Evolutionary conservation across 2,888 invertebrate genomes (phyloP).

Genomic region (Ptychoptera albimana): DNA sequence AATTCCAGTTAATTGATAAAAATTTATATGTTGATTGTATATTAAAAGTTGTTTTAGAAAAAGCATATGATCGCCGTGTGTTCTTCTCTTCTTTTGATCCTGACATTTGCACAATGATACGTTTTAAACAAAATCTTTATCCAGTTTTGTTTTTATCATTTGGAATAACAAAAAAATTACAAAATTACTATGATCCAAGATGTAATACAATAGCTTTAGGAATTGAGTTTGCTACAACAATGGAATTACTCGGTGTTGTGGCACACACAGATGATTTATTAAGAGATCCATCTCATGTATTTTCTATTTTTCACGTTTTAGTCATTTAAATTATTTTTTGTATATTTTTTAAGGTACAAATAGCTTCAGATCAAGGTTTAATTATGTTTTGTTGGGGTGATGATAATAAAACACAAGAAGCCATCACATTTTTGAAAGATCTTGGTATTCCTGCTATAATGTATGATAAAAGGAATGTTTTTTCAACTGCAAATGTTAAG

Average conservation of each 20-base stretch:
- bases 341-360: constrained; percentile 39
- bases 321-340: no score
- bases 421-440: constrained; percentile 86
- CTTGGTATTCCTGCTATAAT: no score
- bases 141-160: constrained; percentile 92
- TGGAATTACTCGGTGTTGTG: constrained; percentile 76
- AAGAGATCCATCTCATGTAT: constrained; percentile 61
- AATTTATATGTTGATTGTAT: constrained; percentile 83
- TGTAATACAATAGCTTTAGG: constrained; percentile 69
- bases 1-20: constrained; percentile 69
- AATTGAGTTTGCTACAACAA: constrained; percentile 63
- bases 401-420: constrained; percentile 77
- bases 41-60: constrained; percentile 64
- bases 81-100: constrained; percentile 94
- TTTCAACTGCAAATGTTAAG: no score
- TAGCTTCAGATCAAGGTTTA: constrained; percentile 64
- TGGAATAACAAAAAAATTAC: constrained; percentile 52
- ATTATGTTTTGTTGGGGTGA: constrained; percentile 97
- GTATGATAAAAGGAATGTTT: no score
- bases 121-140: constrained; percentile 90
- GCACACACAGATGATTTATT: constrained; percentile 86
- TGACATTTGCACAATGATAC: constrained; percentile 85
- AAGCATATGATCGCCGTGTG: constrained; percentile 66
- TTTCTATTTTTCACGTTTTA: no score
- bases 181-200: constrained; percentile 68